A percentile compares a stretch with the other conserved stretches of the same genome.
Conservation (phyloP, 2,113 vertebrate species). For the Machaerirhynchus nigripectus region DNA sequence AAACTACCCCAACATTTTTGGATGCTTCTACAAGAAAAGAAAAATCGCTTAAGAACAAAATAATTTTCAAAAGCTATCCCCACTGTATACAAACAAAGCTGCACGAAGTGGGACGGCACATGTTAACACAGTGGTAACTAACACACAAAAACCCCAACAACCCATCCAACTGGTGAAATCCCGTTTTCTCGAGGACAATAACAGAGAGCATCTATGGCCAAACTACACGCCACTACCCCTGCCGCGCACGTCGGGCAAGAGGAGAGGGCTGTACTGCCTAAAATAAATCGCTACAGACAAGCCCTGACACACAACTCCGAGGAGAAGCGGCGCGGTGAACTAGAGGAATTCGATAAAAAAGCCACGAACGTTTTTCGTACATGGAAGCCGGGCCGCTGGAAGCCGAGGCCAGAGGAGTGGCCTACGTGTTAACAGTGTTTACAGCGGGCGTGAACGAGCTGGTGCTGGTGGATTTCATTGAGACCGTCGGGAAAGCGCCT, state of each 20-base stretch:
- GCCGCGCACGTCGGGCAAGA: neutral
- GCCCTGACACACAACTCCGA: neutral
- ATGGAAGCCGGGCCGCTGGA: neutral
- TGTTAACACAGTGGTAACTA: neutral
- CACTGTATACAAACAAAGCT: neutral
- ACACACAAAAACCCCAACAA: neutral
- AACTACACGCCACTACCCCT: neutral
- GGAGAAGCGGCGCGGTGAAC: neutral
- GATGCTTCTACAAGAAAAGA: neutral
- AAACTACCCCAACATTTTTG: neutral
- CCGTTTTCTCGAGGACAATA: neutral
- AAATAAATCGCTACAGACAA: neutral
- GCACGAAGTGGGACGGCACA: neutral
- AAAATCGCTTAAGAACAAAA: neutral
- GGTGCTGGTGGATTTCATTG: constrained; percentile 8
- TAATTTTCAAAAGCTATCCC: neutral
- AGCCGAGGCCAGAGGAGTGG: constrained; percentile 37
- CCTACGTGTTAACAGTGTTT: constrained; percentile 38
- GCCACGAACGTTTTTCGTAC: neutral
- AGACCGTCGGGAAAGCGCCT: constrained; percentile 12
- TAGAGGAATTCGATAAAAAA: neutral
- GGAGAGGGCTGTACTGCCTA: neutral
- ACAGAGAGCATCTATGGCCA: neutral
- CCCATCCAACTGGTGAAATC: neutral
- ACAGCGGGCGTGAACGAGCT: constrained; percentile 42